These are phyloP conservation scores for Drosophila ochracea DNA, from an alignment of 2,888 invertebrate genomes.

Conservation along the genomic window DNA sequence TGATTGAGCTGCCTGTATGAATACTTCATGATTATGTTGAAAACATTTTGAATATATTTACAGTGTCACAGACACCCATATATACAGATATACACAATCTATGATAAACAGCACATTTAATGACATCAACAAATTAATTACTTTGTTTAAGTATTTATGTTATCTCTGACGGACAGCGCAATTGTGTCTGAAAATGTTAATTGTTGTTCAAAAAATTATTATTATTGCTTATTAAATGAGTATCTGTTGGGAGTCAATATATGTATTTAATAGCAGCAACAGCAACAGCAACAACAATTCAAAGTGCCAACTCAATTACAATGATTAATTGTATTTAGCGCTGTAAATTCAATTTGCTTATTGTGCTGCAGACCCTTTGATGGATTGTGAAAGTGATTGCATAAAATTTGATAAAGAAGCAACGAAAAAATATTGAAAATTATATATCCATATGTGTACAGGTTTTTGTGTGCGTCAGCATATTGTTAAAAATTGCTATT, in stretches of 20 bases:
- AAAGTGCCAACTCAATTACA: constrained; percentile 56
- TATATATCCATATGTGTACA: background rate
- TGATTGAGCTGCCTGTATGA: constrained; percentile 64
- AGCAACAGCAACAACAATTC: constrained; percentile 15
- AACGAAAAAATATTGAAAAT: constrained; percentile 17
- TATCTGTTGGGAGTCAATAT: constrained; percentile 24
- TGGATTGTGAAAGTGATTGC: constrained; percentile 76
- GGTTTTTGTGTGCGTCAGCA: constrained; percentile 9
- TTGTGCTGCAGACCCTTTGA: constrained; percentile 46
- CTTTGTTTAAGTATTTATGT: constrained; percentile 38
- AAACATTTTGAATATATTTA: constrained; percentile 24
- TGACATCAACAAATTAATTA: constrained; percentile 65
- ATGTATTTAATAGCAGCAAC: constrained; percentile 22
- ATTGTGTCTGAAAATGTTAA: constrained; percentile 42
- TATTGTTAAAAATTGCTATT: constrained; percentile 10
- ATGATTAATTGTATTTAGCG: constrained; percentile 66
- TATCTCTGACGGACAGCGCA: constrained; percentile 52
- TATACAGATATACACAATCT: background rate
- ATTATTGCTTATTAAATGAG: constrained; percentile 40
- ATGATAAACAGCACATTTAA: constrained; percentile 24
- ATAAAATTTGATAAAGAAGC: constrained; percentile 51
- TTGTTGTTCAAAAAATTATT: constrained; percentile 42
- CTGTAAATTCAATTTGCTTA: constrained; percentile 66
- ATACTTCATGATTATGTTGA: constrained; percentile 35
- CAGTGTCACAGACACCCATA: background rate